Percentiles rank a stretch among this genome's conserved stretches.
These are phyloP conservation scores for Spisula solida DNA, from an alignment of 2,888 invertebrate species.

Conservation along the genomic window DNA sequence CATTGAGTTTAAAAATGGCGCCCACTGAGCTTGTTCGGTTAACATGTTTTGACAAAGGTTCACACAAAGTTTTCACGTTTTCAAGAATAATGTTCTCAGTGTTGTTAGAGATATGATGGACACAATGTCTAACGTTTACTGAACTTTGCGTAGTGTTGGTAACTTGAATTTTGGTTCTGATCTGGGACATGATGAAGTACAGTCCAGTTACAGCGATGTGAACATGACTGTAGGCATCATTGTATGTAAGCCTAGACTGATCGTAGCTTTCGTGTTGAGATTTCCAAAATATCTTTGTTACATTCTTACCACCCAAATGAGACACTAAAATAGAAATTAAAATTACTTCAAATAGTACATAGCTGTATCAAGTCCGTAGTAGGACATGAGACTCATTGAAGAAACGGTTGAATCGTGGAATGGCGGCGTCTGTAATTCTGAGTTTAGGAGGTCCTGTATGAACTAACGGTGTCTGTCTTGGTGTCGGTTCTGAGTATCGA, in stretches of 20 bases:
- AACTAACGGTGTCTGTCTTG: neutral
- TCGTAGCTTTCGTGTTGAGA: neutral
- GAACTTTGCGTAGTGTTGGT: neutral
- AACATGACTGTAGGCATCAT: neutral
- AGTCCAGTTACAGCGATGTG: neutral
- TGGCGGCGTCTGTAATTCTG: too few relatives aligned
- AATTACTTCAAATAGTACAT: neutral
- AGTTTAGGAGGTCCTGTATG: too few relatives aligned
- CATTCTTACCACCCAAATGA: neutral
- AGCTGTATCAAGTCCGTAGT: neutral
- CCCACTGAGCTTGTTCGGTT: neutral
- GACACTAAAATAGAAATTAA: neutral
- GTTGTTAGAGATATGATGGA: neutral
- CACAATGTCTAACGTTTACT: neutral
- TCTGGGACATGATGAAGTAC: neutral
- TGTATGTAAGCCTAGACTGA: neutral
- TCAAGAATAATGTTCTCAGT: neutral
- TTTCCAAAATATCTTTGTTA: constrained; percentile 9
- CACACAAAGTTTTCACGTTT: neutral
- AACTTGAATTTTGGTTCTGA: neutral
- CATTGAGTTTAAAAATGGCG: neutral
- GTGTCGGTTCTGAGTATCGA: too few relatives aligned
- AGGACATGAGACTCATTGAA: neutral
- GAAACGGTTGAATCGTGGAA: too few relatives aligned
- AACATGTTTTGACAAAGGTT: neutral